Evolutionary conservation across 2,888 invertebrate genomes (phyloP), one percentile per base, ranked within the genome.

Genomic region (Agrotis ipsilon): DNA sequence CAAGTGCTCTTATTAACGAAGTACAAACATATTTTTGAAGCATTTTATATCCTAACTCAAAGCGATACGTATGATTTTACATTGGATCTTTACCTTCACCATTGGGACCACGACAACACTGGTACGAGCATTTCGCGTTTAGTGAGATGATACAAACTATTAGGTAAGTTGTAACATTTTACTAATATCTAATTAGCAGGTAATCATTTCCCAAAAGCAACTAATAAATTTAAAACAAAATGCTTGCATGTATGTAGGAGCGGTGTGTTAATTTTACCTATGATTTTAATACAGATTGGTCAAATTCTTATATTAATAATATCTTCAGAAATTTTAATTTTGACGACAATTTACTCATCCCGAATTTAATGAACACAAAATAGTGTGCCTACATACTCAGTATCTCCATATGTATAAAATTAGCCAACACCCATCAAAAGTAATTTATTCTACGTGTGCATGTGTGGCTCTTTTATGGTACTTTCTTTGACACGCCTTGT

Each of bases 141-240:
- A 78, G 85, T 86, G 88, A 63, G 95, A 94, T 95, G 94, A 96
- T 95, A 96, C 96, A 94, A 84, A 90, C 80, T 84, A 89, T 85
- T 90, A 95, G 96, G 96, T 96, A 88, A 94, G 95, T 92, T 59
- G 43, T 9, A 27, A 45, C 18, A 24, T 11, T 2, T 1, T 18
- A 19, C n/a, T 32, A 1, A n/a, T 39, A 46, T 16, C 2, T 19
- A 18, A 55, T 72, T 24, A 46, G 11, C 2, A 48, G 13, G n/a
- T 21, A 13, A 43, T 39, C 32, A 0, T 1, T 32, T 9, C 39
- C 39, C 39, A 39, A 39, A 39, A 39, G 39, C 39, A 39, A 39
- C 39, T 11, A 1, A 39, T 11, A 11, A 39, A 39, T 11, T 39
- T 39, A 11, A 39, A 39, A 39, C 9, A 39, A 39, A 39, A 39